Evolutionary conservation across 2,797 vertebrate species (phyloP).

Genomic region (Sebastes hopkinsi): DNA sequence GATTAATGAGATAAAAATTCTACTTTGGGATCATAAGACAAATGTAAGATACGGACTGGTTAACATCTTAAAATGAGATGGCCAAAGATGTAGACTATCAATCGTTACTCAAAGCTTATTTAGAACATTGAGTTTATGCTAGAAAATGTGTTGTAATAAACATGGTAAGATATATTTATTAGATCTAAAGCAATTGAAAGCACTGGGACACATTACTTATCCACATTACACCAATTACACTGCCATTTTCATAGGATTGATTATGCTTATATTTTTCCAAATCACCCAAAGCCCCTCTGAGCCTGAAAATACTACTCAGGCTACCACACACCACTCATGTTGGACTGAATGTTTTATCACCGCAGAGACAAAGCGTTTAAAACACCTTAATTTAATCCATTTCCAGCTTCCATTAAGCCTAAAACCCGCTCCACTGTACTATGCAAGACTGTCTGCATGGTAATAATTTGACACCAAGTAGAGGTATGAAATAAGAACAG

Average conservation of each 20-base stretch:
- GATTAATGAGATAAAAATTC: background rate
- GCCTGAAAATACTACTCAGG: background rate
- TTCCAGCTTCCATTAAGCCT: constrained; percentile 12
- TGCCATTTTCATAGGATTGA: constrained; percentile 10
- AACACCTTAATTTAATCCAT: constrained; percentile 15
- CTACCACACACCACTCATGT: background rate
- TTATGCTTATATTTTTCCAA: constrained; percentile 29
- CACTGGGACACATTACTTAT: background rate
- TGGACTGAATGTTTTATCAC: constrained; percentile 7
- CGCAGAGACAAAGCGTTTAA: background rate
- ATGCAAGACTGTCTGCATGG: background rate
- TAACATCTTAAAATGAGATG: background rate
- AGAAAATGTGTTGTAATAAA: background rate
- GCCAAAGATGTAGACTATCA: background rate
- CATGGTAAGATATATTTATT: background rate
- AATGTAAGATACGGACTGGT: background rate
- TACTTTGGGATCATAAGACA: background rate
- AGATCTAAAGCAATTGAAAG: constrained; percentile 9
- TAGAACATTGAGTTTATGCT: background rate
- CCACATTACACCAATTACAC: constrained; percentile 28
- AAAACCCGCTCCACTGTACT: background rate
- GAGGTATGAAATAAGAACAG: constrained; percentile 2
- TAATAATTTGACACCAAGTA: constrained; percentile 1
- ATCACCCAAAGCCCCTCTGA: constrained; percentile 7
- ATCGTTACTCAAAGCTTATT: background rate